Percentiles rank a stretch among this genome's conserved stretches.
phyloP scores from a whole-genome alignment of 2,888 invertebrate genomes.

The Sesamia inferens region DNA sequence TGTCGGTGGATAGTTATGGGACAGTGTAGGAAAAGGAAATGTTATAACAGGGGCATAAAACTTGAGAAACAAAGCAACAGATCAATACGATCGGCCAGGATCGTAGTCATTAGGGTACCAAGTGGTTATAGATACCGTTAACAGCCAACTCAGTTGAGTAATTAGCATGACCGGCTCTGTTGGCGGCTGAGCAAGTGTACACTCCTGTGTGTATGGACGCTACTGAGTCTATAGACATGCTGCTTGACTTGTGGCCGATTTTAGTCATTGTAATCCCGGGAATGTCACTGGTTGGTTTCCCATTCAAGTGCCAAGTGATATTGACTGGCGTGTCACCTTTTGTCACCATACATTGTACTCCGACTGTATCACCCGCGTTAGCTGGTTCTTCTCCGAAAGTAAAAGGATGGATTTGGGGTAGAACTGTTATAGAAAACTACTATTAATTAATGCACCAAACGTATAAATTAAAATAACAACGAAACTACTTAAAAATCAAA shows the following conservation, averaged over 20 bases:
- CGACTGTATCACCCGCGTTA: conserved; percentile 94
- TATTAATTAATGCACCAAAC: conserved; percentile 51
- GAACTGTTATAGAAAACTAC: conserved; percentile 86
- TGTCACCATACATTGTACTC: conserved; percentile 93
- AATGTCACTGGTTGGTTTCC: conserved; percentile 88
- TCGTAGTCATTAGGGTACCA: conserved; percentile 46
- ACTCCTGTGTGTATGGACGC: conserved; percentile 93
- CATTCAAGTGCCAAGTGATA: conserved; percentile 94
- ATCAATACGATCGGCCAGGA: conserved; percentile 44
- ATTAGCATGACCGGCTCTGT: conserved; percentile 92
- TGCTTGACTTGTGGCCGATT: conserved; percentile 92
- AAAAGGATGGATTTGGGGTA: conserved; percentile 94
- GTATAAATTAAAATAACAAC: conserved; percentile 52
- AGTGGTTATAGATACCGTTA: conserved; percentile 90
- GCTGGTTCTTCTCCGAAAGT: conserved; percentile 94
- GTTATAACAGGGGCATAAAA: conserved; percentile 32
- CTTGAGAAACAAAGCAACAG: conserved; percentile 49
- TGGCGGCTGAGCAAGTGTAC: conserved; percentile 93
- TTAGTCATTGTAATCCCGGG: conserved; percentile 90
- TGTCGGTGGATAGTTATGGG: not conserved
- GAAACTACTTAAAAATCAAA: conserved; percentile 66
- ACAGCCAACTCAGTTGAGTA: conserved; percentile 92
- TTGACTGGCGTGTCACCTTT: conserved; percentile 95
- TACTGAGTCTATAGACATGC: conserved; percentile 93
- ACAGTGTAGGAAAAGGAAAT: conserved; percentile 20